Conservation (phyloP, 2,888 invertebrate genomes). For the Rhamnusium bicolor region DNA sequence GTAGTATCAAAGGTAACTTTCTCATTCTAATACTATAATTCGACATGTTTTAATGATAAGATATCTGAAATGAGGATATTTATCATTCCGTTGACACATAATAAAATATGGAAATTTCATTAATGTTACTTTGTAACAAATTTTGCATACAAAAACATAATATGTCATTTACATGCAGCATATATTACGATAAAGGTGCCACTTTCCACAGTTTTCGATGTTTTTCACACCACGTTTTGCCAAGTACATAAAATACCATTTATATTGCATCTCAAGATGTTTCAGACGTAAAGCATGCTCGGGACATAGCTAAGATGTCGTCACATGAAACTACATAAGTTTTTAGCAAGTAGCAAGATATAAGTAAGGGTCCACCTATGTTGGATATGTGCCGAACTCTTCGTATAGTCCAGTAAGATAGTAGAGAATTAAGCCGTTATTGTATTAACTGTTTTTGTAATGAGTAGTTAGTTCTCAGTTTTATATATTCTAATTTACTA, state of each 20-base stretch:
- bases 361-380: background rate
- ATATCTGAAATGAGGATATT: background rate
- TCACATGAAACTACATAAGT: background rate
- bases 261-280: background rate
- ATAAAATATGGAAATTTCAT: background rate
- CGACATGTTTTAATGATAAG: background rate
- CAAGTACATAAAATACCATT: background rate
- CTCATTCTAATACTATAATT: too few relatives aligned
- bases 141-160: background rate
- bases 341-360: background rate
- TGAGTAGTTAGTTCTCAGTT: too few relatives aligned
- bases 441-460: too few relatives aligned
- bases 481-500: too few relatives aligned
- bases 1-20: too few relatives aligned
- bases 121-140: background rate
- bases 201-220: background rate
- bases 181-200: background rate
- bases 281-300: background rate
- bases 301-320: background rate
- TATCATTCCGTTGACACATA: background rate
- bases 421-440: too few relatives aligned
- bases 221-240: background rate
- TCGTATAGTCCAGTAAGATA: background rate
- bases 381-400: background rate
- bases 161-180: background rate